Conservation (phyloP, 2,888 invertebrate genomes). For the Notodonta ziczac region DNA sequence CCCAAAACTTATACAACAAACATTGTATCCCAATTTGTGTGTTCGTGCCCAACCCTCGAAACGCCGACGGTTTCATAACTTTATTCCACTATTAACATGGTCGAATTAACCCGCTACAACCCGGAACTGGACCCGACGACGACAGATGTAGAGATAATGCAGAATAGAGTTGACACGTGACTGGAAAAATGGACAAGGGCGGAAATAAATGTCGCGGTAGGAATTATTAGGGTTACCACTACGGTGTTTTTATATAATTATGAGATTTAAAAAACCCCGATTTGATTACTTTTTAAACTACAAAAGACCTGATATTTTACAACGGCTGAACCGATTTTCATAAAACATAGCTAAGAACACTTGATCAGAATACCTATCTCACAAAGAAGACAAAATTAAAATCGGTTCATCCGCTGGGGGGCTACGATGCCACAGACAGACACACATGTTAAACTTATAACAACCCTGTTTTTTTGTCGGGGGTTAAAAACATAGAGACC, state of each 20-base stretch:
- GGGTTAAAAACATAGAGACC: too few relatives aligned
- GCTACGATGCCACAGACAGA: too few relatives aligned
- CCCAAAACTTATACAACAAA: not conserved
- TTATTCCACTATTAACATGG: conserved; percentile 1
- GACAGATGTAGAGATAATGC: conserved; percentile 1
- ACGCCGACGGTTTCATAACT: not conserved
- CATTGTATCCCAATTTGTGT: not conserved
- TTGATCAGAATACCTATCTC: too few relatives aligned
- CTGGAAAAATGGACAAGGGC: conserved; percentile 1
- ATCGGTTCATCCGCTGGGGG: too few relatives aligned
- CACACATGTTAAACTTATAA: too few relatives aligned
- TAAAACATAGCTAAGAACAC: too few relatives aligned
- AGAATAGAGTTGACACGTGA: not conserved
- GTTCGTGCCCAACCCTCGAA: not conserved
- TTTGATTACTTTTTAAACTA: not conserved
- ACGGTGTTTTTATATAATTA: not conserved
- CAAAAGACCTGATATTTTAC: not conserved
- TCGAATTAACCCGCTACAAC: conserved; percentile 1
- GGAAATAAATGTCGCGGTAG: not conserved
- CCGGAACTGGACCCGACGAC: not conserved
- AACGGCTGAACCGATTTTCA: too few relatives aligned
- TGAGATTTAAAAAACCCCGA: too few relatives aligned
- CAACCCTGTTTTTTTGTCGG: too few relatives aligned
- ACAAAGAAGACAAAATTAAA: too few relatives aligned
- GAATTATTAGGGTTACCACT: not conserved